Conservation (phyloP, 2,888 invertebrate species). For the Epistrophella euchroma region DNA sequence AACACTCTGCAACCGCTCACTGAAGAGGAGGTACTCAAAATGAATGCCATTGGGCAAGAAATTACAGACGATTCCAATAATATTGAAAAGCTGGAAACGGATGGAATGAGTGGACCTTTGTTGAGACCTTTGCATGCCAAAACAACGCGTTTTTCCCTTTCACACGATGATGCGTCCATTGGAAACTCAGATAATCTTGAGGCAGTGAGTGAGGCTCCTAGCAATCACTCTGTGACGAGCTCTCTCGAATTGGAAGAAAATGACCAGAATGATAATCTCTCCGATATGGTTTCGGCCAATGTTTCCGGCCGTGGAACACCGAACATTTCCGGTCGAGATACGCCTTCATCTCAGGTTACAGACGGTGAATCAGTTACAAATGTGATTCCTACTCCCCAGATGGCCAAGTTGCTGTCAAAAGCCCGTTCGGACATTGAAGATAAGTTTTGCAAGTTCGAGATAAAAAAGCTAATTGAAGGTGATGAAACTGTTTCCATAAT, state of each 20-base stretch:
- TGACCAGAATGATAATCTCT: slow-evolving; percentile 95
- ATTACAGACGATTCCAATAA: slow-evolving; percentile 79
- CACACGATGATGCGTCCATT: slow-evolving; percentile 95
- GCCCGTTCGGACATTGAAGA: slow-evolving; percentile 98
- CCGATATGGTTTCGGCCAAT: slow-evolving; percentile 98
- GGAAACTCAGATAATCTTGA: slow-evolving; percentile 97
- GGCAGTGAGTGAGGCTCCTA: slow-evolving; percentile 97
- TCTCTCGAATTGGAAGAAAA: slow-evolving; percentile 94
- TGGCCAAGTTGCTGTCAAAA: slow-evolving; percentile 89
- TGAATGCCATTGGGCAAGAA: slow-evolving; percentile 83
- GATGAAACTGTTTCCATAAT: slow-evolving; percentile 99
- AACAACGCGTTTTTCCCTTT: slow-evolving; percentile 90
- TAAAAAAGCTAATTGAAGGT: slow-evolving; percentile 91
- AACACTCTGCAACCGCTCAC: slow-evolving; percentile 88
- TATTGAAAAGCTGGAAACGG: slow-evolving; percentile 79
- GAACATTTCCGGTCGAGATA: slow-evolving; percentile 98
- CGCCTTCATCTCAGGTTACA: slow-evolving; percentile 96
- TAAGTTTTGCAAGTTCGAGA: slow-evolving; percentile 99
- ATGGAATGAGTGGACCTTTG: slow-evolving; percentile 81
- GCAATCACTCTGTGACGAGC: slow-evolving; percentile 97
- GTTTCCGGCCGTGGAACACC: slow-evolving; percentile 96
- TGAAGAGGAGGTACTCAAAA: slow-evolving; percentile 87
- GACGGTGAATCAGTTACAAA: slow-evolving; percentile 88
- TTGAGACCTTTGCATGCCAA: slow-evolving; percentile 85
- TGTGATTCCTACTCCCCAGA: slow-evolving; percentile 84